Percentiles rank a stretch among this genome's conserved stretches.
These are phyloP conservation scores for Priocnemis perturbator DNA, from an alignment of 2,888 invertebrate species.

Conservation along the genomic window DNA sequence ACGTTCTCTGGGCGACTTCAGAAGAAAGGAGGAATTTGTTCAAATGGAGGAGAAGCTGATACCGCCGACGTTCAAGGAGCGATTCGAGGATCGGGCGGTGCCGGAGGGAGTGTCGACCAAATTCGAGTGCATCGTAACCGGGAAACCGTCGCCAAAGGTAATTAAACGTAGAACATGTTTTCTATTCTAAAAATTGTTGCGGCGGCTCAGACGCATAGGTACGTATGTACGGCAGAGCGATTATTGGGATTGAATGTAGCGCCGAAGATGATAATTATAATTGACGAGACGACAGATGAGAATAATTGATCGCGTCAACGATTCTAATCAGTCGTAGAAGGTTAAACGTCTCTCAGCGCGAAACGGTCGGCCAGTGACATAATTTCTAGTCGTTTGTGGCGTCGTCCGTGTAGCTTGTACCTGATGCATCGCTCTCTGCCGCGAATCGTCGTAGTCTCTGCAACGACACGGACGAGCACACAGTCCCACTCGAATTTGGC, in stretches of 20 bases:
- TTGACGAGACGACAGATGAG: neutral
- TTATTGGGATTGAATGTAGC: neutral
- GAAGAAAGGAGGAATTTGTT: slow-evolving; percentile 64
- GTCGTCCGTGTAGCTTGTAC: too few relatives aligned
- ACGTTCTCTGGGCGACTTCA: slow-evolving; percentile 78
- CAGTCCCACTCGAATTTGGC: too few relatives aligned
- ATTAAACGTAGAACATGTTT: neutral
- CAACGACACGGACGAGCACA: too few relatives aligned
- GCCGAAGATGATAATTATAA: slow-evolving; percentile 5
- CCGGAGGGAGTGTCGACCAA: slow-evolving; percentile 79
- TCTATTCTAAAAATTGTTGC: too few relatives aligned
- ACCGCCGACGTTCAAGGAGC: slow-evolving; percentile 81
- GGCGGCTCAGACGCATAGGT: too few relatives aligned
- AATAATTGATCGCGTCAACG: slow-evolving; percentile 9
- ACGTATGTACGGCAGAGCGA: neutral
- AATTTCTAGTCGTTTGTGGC: too few relatives aligned
- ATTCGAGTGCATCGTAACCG: slow-evolving; percentile 85
- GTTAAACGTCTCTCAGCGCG: neutral
- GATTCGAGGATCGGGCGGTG: slow-evolving; percentile 80
- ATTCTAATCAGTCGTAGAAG: slow-evolving; percentile 15
- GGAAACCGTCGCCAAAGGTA: slow-evolving; percentile 86
- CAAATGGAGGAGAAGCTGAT: slow-evolving; percentile 79
- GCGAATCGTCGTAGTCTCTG: too few relatives aligned
- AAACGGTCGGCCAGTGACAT: too few relatives aligned
- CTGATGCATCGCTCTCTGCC: too few relatives aligned